Conservation (phyloP, 2,888 invertebrate species). For the Adelphocoris suturalis region DNA sequence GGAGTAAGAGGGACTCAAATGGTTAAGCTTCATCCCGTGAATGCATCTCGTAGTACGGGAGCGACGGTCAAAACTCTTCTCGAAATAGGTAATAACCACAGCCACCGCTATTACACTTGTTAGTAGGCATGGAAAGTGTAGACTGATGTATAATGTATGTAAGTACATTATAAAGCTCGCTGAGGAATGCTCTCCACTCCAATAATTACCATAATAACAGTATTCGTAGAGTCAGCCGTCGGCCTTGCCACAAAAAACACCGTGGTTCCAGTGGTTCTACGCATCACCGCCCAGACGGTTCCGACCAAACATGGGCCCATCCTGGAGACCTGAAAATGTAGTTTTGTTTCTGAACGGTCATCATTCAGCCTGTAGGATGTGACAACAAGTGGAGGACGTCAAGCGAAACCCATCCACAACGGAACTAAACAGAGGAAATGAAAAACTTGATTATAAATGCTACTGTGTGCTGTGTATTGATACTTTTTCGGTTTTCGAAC, state of each 20-base stretch:
- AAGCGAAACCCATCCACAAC: too few species aligned
- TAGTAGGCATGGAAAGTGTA: not conserved
- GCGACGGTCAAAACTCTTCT: too few species aligned
- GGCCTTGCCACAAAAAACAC: slow-evolving; percentile 10
- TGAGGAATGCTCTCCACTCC: not conserved
- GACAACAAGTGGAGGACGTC: too few species aligned
- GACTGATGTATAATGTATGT: not conserved
- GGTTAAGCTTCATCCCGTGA: too few species aligned
- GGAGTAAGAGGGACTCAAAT: too few species aligned
- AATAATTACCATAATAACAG: not conserved
- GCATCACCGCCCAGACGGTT: not conserved
- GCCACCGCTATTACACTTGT: not conserved
- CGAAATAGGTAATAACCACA: too few species aligned
- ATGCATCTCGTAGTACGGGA: too few species aligned
- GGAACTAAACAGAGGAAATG: too few species aligned
- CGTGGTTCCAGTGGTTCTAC: slow-evolving; percentile 30
- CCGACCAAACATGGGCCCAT: not conserved
- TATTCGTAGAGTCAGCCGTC: not conserved
- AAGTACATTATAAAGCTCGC: not conserved
- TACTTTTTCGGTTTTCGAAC: too few species aligned
- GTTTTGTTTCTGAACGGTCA: not conserved
- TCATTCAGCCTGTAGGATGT: not conserved
- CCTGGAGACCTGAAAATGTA: not conserved
- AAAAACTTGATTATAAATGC: too few species aligned
- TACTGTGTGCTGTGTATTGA: too few species aligned